These are phyloP conservation scores for Gorilla gorilla DNA, from an alignment of 2,113 vertebrate genomes.

Conservation along the genomic window DNA sequence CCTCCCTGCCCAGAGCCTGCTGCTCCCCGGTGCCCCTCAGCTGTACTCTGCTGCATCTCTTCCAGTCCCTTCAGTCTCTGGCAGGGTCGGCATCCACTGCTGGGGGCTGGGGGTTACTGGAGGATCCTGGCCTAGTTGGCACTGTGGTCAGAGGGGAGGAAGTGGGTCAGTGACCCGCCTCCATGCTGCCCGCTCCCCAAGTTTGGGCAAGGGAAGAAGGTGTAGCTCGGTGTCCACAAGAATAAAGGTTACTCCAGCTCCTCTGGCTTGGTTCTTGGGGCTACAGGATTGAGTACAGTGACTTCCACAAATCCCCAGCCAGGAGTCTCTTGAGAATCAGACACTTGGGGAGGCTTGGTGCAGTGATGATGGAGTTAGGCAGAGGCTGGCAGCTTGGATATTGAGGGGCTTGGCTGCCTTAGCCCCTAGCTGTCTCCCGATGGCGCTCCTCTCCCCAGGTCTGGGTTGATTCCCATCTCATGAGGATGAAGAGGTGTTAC, in stretches of 20 bases:
- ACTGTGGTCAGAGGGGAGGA: slow-evolving; percentile 51
- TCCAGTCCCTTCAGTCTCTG: not conserved
- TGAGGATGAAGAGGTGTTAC: not conserved
- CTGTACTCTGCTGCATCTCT: not conserved
- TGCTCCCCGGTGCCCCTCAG: not conserved
- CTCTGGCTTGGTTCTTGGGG: not conserved
- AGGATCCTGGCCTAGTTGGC: slow-evolving; percentile 70
- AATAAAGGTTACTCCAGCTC: not conserved
- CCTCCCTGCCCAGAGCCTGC: not conserved
- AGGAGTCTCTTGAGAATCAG: not conserved
- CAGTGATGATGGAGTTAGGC: not conserved
- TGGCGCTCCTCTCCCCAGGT: not conserved
- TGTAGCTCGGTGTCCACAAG: not conserved
- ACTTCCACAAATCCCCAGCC: not conserved
- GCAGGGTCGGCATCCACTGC: not conserved
- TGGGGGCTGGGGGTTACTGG: slow-evolving; percentile 48
- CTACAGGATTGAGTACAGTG: not conserved
- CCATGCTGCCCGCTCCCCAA: not conserved
- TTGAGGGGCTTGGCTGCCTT: not conserved
- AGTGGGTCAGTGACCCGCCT: slow-evolving; percentile 64
- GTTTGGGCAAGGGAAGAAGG: not conserved
- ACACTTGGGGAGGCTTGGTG: not conserved
- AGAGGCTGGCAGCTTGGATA: not conserved
- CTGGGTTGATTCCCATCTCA: not conserved
- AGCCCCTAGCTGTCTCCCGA: not conserved